Evolutionary conservation across 2,797 vertebrate genomes (phyloP), one percentile per base, ranked within the genome.

Genomic region (Hypotaenidia okinawae): DNA sequence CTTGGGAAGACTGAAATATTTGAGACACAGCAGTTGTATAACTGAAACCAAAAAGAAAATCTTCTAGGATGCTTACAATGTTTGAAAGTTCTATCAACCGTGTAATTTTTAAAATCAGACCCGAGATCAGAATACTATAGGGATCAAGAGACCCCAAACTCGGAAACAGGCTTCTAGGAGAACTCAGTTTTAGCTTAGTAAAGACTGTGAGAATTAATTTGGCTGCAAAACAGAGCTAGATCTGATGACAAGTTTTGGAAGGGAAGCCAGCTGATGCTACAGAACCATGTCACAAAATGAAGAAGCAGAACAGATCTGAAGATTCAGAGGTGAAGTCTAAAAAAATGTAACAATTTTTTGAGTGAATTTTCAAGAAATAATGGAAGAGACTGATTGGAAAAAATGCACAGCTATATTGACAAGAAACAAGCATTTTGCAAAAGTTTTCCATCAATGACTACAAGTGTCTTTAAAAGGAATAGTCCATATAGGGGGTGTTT

Each of bases 221-320:
- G 59, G 77, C 91, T 84, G 45, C 33, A 79, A 47, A 90, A 73
- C 47, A 82, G 70, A 82, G 67, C 45, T 55, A 69, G 37, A 47
- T 51, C 70, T 76, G 84, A 73, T 84, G 69, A 69, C 37, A 79
- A n/a, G 32, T 59, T 63, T 74, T 79, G 63, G 59, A 94, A 82
- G 22, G 37, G 37, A 94, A 93, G 74, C 59, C 89, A 93, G 67
- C 33, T 88, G 66, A 86, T 90, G 74, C 37, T 75, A 61, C 79
- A 95, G 64, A 91, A 74, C 33, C 47, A 62, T 14, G 5, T 55
- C 47, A 51, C 30, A 82, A 90, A 78, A 79, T 57, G 57, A 90
- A 88, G 86, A 64, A 75, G 69, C 69, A 84, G 80, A 87, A 76
- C 55, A 87, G 63, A 73, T 76, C 58, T 76, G 47, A 87, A 89